Percentiles rank a stretch among this genome's conserved stretches.
These are phyloP conservation scores for Megastigmus dorsalis DNA, from an alignment of 2,888 invertebrate genomes.

Conservation along the genomic window DNA sequence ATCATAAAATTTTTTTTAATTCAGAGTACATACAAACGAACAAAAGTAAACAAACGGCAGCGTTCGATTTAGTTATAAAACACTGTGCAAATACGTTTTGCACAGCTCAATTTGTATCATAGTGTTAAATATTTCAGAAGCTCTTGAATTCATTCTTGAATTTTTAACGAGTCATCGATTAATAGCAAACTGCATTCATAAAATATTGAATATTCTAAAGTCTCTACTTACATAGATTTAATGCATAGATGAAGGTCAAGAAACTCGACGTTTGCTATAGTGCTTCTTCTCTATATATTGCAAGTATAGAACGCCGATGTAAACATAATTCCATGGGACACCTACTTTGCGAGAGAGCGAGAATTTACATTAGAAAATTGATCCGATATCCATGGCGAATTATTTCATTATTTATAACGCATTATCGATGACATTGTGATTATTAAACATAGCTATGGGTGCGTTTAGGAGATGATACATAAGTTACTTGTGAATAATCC, in stretches of 20 bases:
- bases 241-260: constrained; percentile 27
- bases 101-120: too few species aligned
- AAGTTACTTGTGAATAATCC: too few species aligned
- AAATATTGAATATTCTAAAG: constrained; percentile 24
- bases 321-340: constrained; percentile 16
- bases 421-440: constrained; percentile 13
- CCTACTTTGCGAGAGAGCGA: constrained; percentile 11
- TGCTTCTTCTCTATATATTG: background rate
- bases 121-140: background rate
- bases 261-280: constrained; percentile 30
- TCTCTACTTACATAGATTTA: background rate
- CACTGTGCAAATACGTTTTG: too few species aligned
- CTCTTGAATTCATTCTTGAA: background rate
- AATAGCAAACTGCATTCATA: background rate
- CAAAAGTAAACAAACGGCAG: too few species aligned
- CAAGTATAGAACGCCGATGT: constrained; percentile 14
- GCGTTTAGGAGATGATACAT: background rate
- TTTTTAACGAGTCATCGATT: constrained; percentile 3
- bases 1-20: too few species aligned
- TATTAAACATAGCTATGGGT: background rate
- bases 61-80: too few species aligned
- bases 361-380: constrained; percentile 27
- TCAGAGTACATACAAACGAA: too few species aligned
- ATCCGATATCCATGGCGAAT: constrained; percentile 28
- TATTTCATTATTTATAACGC: constrained; percentile 28